Percentiles rank a stretch among this genome's conserved stretches.
Evolutionary conservation across 2,113 vertebrate genomes (phyloP).

Genomic region (human (Homo sapiens)): GRCh38 chr2:8599001-8599500

Average conservation of each 20-base stretch:
- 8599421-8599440: accelerated
- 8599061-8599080: background rate
- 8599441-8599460: background rate
- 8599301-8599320: background rate
- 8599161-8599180: background rate
- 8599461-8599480: background rate
- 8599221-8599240: background rate
- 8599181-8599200: no score
- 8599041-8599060: background rate
- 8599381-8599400: background rate
- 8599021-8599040: background rate
- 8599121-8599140: background rate
- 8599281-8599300: background rate
- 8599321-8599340: background rate
- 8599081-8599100: no score
- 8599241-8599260: background rate
- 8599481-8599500: background rate
- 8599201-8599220: background rate
- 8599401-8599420: accelerated
- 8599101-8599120: background rate
- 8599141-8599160: background rate
- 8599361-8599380: accelerated
- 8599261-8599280: background rate
- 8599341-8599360: background rate
- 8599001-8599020: no score